Base-by-base conservation (phyloP, 2,797 vertebrate species). In the Enteromius viviparus region DNA sequence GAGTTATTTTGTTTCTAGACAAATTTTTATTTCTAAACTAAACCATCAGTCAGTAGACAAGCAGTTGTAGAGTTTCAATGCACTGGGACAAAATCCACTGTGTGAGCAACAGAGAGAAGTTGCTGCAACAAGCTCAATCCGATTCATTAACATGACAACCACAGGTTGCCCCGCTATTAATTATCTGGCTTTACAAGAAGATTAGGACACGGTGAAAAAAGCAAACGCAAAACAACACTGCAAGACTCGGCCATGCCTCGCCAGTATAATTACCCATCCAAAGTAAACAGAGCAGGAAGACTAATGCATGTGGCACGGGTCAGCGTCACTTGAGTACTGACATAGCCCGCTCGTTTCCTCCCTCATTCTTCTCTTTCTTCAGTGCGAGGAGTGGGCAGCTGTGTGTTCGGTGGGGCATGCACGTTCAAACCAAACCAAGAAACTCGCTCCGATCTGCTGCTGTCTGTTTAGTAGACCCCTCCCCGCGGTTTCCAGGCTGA, bases 121-220 rank as follows among this genome's bases (percentile, higher is more conserved):
- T 88, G 87, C 84, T 87, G 90, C 92, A 91, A 93, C 91, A 92
- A 90, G 87, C 87, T 60, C 84, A 91, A 91, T 91, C 88, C 84
- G 89, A 92, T 92, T 88, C 86, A 91, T 94, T 93, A 94, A 90
- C 87, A 83, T 66, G 66, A 83, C 89, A 85, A 87, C 88, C 83
- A 55, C 74, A 70, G 84, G 87, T 81, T 80, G 82, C 89, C 89
- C 87, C 60, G 75, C 87, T 90, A 90, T 93, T 94, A 93, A 95
- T 94, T 93, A 94, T 93, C 86, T 89, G 89, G 86, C 89, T 79
- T 90, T 91, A 90, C 87, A 89, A 87, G 91, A 89, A 89, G 91
- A 94, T 93, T 90, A 89, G 87, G 45, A 82, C 71, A 79, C 9
- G 19, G 5, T 29, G 8, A 65, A 71, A 80, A 82, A 76, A 34